phyloP scores from a whole-genome alignment of 2,888 invertebrate genomes.

The Resseliella maxima region DNA sequence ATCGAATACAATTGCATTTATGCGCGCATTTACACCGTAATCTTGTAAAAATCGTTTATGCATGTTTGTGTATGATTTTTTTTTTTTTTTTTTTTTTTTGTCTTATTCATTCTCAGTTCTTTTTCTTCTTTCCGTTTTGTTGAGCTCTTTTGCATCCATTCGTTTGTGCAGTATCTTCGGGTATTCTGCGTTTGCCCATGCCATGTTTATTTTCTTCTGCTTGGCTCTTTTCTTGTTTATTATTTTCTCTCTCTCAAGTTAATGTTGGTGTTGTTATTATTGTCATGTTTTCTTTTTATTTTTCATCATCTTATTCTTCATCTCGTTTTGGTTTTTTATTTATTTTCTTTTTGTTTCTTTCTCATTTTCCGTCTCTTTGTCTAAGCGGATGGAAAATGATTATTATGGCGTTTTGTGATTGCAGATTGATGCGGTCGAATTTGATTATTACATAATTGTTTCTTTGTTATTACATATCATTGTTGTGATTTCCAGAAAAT shows the following conservation, averaged over 20 bases:
- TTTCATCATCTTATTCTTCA: not conserved
- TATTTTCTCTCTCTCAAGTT: conserved; percentile 48
- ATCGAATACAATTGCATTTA: conserved; percentile 51
- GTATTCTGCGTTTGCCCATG: not conserved
- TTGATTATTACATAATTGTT: conserved; percentile 48
- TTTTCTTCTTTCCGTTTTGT: not conserved
- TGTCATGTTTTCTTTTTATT: not conserved
- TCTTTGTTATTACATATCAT: conserved; percentile 31
- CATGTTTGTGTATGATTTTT: conserved; percentile 43
- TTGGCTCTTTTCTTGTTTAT: conserved; percentile 21
- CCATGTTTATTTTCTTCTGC: conserved; percentile 13
- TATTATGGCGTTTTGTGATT: conserved; percentile 13
- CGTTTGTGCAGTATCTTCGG: too few species aligned
- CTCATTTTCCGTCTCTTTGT: not conserved
- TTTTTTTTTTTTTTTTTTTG: not conserved
- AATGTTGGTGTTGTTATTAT: not conserved
- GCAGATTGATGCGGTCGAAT: conserved; percentile 53
- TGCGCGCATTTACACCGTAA: conserved; percentile 53
- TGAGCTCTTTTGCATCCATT: too few species aligned
- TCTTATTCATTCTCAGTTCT: not conserved
- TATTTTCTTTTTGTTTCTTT: not conserved
- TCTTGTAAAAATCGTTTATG: conserved; percentile 47
- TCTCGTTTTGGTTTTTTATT: not conserved
- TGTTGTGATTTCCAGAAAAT: conserved; percentile 53
- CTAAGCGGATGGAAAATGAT: conserved; percentile 9